These are phyloP conservation scores for Limnothrissa miodon DNA, from an alignment of 2,113 vertebrate genomes.

Conservation along the genomic window DNA sequence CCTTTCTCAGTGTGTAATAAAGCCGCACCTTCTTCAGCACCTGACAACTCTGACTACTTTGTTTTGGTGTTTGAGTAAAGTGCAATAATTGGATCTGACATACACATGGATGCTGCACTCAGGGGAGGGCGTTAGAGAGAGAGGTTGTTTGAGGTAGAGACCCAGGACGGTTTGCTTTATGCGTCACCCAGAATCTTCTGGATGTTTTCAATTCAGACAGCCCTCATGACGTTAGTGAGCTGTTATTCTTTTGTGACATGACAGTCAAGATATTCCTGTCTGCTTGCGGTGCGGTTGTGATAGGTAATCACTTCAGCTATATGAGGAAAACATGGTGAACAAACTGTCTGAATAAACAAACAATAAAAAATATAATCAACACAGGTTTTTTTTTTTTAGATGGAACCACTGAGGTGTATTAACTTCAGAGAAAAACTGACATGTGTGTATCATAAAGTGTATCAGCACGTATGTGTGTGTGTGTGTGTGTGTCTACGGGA, in stretches of 20 bases:
- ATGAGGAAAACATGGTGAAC: background rate
- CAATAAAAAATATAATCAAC: background rate
- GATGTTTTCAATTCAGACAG: background rate
- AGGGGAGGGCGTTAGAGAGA: too few species aligned
- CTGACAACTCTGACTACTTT: too few species aligned
- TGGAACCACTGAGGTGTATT: constrained; percentile 9
- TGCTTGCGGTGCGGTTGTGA: background rate
- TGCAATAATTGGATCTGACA: too few species aligned
- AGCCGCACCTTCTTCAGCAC: too few species aligned
- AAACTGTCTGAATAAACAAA: background rate
- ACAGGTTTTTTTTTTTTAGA: background rate
- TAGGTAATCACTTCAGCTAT: background rate
- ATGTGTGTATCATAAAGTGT: too few species aligned
- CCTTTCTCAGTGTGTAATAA: too few species aligned
- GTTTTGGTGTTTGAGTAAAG: too few species aligned
- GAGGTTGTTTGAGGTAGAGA: background rate
- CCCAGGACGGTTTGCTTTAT: background rate
- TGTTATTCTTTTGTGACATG: background rate
- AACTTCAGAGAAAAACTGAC: background rate
- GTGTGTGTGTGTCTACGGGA: background rate
- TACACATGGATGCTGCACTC: too few species aligned
- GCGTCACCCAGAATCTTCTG: background rate
- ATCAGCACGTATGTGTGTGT: constrained; percentile 23
- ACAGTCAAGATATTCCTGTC: background rate
- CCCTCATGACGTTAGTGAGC: background rate